These are phyloP conservation scores for Listronotus oregonensis DNA, from an alignment of 1,140 invertebrate species.

Conservation along the genomic window DNA sequence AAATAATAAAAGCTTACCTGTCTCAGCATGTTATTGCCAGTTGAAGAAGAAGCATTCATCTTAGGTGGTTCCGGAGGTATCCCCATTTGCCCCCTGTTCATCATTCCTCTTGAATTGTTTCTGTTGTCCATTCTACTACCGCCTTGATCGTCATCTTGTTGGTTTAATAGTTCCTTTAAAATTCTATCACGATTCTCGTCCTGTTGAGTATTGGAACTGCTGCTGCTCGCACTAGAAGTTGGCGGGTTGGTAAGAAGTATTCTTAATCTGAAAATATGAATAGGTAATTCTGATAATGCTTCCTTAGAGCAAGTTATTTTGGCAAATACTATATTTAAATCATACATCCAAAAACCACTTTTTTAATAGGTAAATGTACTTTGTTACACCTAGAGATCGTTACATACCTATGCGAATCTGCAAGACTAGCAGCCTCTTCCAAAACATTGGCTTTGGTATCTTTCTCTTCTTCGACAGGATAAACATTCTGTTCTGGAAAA, in stretches of 20 bases:
- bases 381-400: not conserved
- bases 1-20: constrained; percentile 61
- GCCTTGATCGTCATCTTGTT: constrained; percentile 78
- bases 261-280: constrained; percentile 41
- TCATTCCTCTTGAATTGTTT: constrained; percentile 52
- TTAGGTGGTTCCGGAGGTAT: constrained; percentile 50
- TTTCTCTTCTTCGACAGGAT: constrained; percentile 50
- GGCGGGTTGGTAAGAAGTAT: constrained; percentile 51
- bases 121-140: constrained; percentile 54
- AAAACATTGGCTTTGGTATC: constrained; percentile 53
- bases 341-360: too few relatives aligned
- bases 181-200: constrained; percentile 64
- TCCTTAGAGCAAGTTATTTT: too few relatives aligned
- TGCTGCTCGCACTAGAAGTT: constrained; percentile 57
- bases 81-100: constrained; percentile 47
- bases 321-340: too few relatives aligned
- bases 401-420: constrained; percentile 36
- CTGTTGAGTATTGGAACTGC: constrained; percentile 63
- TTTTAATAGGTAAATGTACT: too few relatives aligned
- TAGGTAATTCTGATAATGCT: not conserved
- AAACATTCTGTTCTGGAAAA: constrained; percentile 45
- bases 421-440: constrained; percentile 46
- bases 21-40: constrained; percentile 73
- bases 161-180: constrained; percentile 78
- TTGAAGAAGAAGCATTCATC: constrained; percentile 53